Base-by-base conservation (phyloP, 2,113 vertebrate species). In the Sinocyclocheilus rhinocerous region DNA sequence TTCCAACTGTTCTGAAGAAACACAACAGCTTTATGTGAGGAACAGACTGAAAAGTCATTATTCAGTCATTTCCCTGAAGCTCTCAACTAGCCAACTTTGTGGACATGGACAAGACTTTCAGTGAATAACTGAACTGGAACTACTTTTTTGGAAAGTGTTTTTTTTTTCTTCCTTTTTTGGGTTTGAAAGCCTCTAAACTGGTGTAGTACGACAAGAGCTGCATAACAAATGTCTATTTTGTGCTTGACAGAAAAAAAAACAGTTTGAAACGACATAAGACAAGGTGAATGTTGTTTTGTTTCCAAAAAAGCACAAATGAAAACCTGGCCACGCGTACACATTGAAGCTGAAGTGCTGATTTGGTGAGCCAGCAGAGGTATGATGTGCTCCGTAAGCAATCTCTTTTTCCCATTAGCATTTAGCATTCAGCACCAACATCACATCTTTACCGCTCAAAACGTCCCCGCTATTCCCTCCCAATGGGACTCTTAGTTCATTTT, bases 331-430 rank as follows among this genome's bases (percentile, higher is more conserved):
- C 12, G 29, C 0, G 9, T 1, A 24, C 69, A 59, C 50, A 57
- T 26, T 73, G 6, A 73, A 59, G 50, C 33, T 15, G 48, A 69
- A 55, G 81, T 55, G 65, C 81, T 70, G 67, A 73, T 24, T 4
- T 42, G 48, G 48, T 42, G 50, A 72, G 67, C 50, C 48, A 42
- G 29, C 50, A 73, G 81, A 83, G 12, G 82, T 57, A 33, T 24
- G 82, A 82, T 82, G 80, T 82, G 81, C 81, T 82, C 81, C 4
- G 81, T 82, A 82, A 82, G 82, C 67, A 59, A 33, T 84, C 82
- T 84, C 50, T 24, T 82, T 52, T 29, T 73, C 12, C 50, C 33
- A 42, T 84, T 84, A 59, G 67, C 82, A 73, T 57, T 84, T 84
- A 73, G 50, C 82, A 84, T 84, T 84, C 82, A 84, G 57, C 69